These are phyloP conservation scores for Cygnus atratus DNA, from an alignment of 2,113 vertebrate species.

Conservation along the genomic window DNA sequence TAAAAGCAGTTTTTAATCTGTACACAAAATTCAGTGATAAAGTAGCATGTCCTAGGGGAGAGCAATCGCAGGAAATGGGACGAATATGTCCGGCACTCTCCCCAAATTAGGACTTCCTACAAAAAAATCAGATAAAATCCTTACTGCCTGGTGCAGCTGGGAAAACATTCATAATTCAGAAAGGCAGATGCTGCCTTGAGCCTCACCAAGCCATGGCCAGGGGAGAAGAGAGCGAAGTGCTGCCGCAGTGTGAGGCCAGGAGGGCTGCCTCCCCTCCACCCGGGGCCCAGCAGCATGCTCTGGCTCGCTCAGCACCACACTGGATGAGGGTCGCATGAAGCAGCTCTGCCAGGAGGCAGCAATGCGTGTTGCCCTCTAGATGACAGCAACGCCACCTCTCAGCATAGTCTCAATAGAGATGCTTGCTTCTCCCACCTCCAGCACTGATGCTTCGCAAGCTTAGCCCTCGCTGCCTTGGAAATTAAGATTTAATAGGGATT, in stretches of 20 bases:
- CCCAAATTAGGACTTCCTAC: neutral
- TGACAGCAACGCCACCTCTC: neutral
- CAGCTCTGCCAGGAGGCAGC: neutral
- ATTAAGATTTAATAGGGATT: neutral
- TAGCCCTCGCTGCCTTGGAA: fast-evolving
- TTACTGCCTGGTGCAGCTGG: neutral
- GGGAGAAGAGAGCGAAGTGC: neutral
- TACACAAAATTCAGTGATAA: neutral
- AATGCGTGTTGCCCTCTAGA: neutral
- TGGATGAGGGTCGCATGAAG: neutral
- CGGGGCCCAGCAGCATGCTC: neutral
- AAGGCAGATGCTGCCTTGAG: neutral
- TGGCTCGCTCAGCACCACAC: neutral
- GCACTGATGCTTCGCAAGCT: neutral
- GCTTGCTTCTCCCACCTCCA: neutral
- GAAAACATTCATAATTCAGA: neutral
- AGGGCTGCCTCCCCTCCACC: neutral
- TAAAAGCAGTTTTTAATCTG: neutral
- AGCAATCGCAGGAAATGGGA: neutral
- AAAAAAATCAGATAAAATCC: neutral
- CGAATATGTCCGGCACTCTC: neutral
- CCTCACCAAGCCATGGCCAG: neutral
- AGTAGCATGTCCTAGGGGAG: neutral
- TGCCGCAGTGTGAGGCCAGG: fast-evolving
- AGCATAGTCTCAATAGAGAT: neutral